These are phyloP conservation scores for Omphaloscelis lunosa DNA, from an alignment of 2,888 invertebrate genomes.

Conservation along the genomic window DNA sequence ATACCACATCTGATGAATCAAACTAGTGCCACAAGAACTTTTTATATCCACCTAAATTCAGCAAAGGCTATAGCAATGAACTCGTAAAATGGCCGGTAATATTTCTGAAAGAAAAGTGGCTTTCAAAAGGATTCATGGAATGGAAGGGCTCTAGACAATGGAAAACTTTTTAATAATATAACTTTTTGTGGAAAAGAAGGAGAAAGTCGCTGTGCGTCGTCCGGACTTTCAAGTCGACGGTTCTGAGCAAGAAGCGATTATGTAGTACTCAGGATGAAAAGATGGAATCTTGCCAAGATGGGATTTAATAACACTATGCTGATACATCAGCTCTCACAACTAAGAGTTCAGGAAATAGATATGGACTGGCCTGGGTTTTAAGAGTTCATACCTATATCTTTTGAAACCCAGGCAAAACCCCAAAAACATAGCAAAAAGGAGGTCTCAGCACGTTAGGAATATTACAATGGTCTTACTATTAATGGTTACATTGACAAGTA, in stretches of 20 bases:
- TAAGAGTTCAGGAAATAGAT: neutral
- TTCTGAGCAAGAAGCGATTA: conserved; percentile 22
- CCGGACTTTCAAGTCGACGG: conserved; percentile 6
- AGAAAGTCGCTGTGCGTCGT: conserved; percentile 7
- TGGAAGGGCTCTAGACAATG: conserved; percentile 38
- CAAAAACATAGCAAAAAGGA: neutral
- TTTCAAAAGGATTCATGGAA: conserved; percentile 46
- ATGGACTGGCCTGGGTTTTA: neutral
- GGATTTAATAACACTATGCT: neutral
- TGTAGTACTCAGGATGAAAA: neutral
- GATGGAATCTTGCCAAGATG: neutral
- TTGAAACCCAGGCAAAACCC: neutral
- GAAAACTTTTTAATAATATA: conserved; percentile 56
- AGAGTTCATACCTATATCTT: neutral
- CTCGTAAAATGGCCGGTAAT: conserved; percentile 46
- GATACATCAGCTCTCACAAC: neutral
- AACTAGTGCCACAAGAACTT: conserved; percentile 9
- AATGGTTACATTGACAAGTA: neutral
- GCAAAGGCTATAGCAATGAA: conserved; percentile 38
- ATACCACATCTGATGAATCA: conserved; percentile 33
- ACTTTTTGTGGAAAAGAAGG: conserved; percentile 33
- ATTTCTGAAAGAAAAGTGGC: conserved; percentile 46
- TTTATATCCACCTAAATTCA: conserved; percentile 18
- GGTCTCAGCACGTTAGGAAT: neutral
- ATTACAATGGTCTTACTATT: neutral